Evolutionary conservation across 2,888 invertebrate species (phyloP), one percentile per base, ranked within the genome.

Genomic region (Aricia artaxerxes): DNA sequence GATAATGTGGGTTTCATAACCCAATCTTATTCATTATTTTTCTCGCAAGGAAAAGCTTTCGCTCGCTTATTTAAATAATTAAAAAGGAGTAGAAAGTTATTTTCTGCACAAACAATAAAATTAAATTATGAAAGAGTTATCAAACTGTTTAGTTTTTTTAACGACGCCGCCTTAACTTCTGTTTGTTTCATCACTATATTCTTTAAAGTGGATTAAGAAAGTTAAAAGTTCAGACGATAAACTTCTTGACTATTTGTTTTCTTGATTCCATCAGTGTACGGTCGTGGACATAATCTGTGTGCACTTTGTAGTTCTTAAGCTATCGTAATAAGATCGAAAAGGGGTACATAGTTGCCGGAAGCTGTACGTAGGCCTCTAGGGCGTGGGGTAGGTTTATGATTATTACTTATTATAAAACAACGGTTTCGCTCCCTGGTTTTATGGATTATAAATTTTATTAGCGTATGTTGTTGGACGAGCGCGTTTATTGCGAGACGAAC

Each of bases 401-500:
- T 92, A 93, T 92, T 92, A 93, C 91, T 90, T 91, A 90, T 91
- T 91, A 91, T 92, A 91, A 92, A 92, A 87, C 88, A 84, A 86
- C 87, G 86, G 86, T 87, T 84, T 83, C 83, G 83, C 83, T 82
- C 85, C 85, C 88, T 87, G 89, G 89, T 89, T 92, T 92, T 93
- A 92, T 93, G 90, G 92, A 90, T 91, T 91, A 91, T 90, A 92
- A 93, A 93, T 92, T 92, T 92, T 90, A 89, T 94, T 92, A 92
- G 93, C 87, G 87, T 87, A 82, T 84, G 84, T 83, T 80, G 81
- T 81, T 79, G 82, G 88, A 86, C 88, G 87, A 90, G 89, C 87
- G 87, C 86, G 88, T 91, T 91, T 91, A 91, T 90, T 88, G 87
- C 87, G 81, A 81, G 81, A 76, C 77, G 80, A 83, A 86, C 85